Evolutionary conservation across 92 coral and sea anemone species (phyloP).

Genomic region (Pocillopora meandrina): DNA sequence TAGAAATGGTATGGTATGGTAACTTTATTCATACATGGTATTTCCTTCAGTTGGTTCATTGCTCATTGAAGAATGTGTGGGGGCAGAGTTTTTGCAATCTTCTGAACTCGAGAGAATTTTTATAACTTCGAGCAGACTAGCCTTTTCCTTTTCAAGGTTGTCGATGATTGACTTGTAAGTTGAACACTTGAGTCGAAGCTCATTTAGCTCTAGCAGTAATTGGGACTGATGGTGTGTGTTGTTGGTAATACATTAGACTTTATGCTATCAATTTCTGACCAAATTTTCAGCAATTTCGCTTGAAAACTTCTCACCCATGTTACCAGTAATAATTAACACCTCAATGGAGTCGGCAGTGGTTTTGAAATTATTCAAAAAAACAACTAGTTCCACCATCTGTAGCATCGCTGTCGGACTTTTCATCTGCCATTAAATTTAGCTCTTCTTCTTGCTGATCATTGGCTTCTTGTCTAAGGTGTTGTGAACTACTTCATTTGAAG

Average conservation of each 20-base stretch:
- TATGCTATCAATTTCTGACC: conserved; percentile 28
- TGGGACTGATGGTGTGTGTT: conserved; percentile 13
- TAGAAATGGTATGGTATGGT: not conserved
- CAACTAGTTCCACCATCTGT: too few species aligned
- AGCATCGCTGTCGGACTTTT: too few species aligned
- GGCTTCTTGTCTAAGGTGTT: too few species aligned
- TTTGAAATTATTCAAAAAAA: too few species aligned
- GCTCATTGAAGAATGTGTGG: not conserved
- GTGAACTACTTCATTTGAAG: too few species aligned
- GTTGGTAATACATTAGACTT: conserved; percentile 24
- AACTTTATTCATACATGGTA: too few species aligned
- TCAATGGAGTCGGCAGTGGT: too few species aligned
- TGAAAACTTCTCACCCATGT: conserved; percentile 26
- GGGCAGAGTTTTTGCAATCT: not conserved
- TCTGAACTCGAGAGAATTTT: conserved; percentile 27
- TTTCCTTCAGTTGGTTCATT: not conserved
- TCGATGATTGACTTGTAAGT: conserved; percentile 42
- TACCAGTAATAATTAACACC: not conserved
- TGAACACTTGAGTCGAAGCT: conserved; percentile 44
- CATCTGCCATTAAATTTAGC: too few species aligned
- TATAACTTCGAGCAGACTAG: conserved; percentile 50
- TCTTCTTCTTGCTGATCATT: too few species aligned
- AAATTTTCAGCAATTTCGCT: conserved; percentile 15
- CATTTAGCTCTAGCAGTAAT: conserved; percentile 40
- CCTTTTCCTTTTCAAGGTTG: conserved; percentile 47